Conservation (phyloP, 2,113 vertebrate genomes). For the Eleginops maclovinus region DNA sequence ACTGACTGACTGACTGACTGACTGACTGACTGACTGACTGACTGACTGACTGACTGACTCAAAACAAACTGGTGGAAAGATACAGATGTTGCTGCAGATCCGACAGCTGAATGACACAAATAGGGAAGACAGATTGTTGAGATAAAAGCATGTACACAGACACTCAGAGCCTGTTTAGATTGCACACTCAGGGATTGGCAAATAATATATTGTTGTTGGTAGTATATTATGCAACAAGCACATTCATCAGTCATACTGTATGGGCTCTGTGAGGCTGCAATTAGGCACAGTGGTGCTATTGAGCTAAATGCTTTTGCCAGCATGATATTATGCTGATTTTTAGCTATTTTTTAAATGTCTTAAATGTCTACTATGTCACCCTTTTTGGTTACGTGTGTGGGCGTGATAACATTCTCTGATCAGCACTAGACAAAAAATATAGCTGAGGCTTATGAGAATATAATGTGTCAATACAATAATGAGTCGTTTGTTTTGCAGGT, state of each 20-base stretch:
- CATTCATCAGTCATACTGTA: not conserved
- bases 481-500: too few species aligned
- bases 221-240: not conserved
- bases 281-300: not conserved
- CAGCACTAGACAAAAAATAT: too few species aligned
- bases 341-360: too few species aligned
- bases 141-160: conserved; percentile 1
- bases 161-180: not conserved
- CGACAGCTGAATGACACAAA: conserved; percentile 38
- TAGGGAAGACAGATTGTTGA: conserved; percentile 31
- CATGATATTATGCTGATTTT: not conserved
- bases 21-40: conserved; percentile 34
- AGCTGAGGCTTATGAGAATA: too few species aligned
- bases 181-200: not conserved
- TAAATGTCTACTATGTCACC: too few species aligned
- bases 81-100: conserved; percentile 65
- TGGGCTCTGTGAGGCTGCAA: not conserved
- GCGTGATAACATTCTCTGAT: too few species aligned
- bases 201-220: not conserved
- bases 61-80: conserved; percentile 51
- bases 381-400: too few species aligned
- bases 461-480: too few species aligned
- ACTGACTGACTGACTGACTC: conserved; percentile 40
- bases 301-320: not conserved
- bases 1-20: conserved; percentile 38